A percentile compares a stretch with the other conserved stretches of the same genome.
These are phyloP conservation scores for Nasonia giraulti DNA, from an alignment of 1,140 invertebrate species.

Conservation along the genomic window DNA sequence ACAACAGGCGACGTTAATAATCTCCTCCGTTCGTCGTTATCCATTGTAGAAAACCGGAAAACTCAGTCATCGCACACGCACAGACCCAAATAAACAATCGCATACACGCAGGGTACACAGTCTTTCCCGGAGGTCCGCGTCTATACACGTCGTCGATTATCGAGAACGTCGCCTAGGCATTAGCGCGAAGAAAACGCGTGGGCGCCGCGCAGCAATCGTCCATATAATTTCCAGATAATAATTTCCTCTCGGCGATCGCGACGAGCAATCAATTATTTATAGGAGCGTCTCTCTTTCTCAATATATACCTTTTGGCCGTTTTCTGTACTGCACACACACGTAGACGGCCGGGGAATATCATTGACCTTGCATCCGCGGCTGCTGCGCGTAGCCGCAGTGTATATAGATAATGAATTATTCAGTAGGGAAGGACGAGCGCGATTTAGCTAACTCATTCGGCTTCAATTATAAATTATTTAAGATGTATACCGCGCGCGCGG, in stretches of 20 bases:
- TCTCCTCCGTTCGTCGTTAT: neutral
- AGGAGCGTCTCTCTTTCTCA: neutral
- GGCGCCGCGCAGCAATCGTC: neutral
- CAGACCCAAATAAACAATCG: neutral
- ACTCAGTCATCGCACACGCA: neutral
- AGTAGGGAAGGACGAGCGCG: conserved; percentile 38
- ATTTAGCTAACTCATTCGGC: conserved; percentile 49
- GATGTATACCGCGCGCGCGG: neutral
- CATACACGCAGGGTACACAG: neutral
- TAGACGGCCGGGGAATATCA: neutral
- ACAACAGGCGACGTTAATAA: neutral
- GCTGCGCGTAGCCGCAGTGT: neutral
- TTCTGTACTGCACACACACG: neutral
- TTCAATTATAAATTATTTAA: conserved; percentile 53
- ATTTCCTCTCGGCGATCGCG: conserved; percentile 9
- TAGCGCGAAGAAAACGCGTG: neutral
- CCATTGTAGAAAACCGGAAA: neutral
- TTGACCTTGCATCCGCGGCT: conserved; percentile 23
- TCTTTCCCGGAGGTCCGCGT: neutral
- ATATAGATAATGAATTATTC: conserved; percentile 48
- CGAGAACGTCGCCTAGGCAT: neutral
- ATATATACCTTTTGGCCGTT: conserved; percentile 16
- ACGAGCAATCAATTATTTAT: conserved; percentile 43
- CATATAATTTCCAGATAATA: conserved; percentile 44
- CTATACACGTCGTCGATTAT: neutral